phyloP scores from a whole-genome alignment of 2,797 vertebrate genomes.

The Catharus ustulatus region DNA sequence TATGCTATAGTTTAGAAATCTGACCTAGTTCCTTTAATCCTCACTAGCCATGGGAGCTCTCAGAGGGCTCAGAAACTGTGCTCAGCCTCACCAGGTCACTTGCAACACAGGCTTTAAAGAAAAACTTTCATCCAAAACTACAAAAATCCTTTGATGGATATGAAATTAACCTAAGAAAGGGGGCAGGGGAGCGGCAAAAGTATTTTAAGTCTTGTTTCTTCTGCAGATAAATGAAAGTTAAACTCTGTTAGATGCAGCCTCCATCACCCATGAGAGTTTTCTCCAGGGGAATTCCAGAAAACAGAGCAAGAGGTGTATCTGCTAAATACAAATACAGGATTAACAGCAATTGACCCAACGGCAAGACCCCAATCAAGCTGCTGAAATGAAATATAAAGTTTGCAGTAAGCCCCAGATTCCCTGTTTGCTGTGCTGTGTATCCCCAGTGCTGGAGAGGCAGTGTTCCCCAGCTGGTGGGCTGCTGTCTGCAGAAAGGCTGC shows the following conservation, averaged over 20 bases:
- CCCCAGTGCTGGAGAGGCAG: background rate
- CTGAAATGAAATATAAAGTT: background rate
- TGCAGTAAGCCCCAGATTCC: background rate
- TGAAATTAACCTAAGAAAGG: conserved; percentile 20
- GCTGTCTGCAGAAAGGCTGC: background rate
- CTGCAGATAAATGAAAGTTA: conserved; percentile 1
- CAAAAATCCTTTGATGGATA: conserved; percentile 25
- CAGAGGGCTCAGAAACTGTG: conserved; percentile 42
- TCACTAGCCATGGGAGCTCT: background rate
- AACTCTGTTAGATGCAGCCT: background rate
- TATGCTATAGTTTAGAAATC: conserved; percentile 61
- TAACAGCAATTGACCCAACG: background rate
- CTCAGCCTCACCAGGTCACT: conserved; percentile 17
- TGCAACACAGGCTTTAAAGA: conserved; percentile 38
- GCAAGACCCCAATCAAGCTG: background rate
- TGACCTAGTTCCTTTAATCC: conserved; percentile 64
- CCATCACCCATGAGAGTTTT: background rate
- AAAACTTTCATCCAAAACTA: conserved; percentile 10
- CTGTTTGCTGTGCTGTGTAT: background rate
- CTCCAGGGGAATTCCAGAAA: conserved; percentile 31
- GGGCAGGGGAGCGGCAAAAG: background rate
- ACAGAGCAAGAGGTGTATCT: background rate
- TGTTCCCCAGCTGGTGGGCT: background rate
- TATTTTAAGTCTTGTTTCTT: conserved; percentile 1
- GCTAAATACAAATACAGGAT: conserved; percentile 23